A percentile compares a stretch with the other conserved stretches of the same genome.
Conservation (phyloP, 2,113 vertebrate genomes). For the Tenebrosternarchus preto region DNA sequence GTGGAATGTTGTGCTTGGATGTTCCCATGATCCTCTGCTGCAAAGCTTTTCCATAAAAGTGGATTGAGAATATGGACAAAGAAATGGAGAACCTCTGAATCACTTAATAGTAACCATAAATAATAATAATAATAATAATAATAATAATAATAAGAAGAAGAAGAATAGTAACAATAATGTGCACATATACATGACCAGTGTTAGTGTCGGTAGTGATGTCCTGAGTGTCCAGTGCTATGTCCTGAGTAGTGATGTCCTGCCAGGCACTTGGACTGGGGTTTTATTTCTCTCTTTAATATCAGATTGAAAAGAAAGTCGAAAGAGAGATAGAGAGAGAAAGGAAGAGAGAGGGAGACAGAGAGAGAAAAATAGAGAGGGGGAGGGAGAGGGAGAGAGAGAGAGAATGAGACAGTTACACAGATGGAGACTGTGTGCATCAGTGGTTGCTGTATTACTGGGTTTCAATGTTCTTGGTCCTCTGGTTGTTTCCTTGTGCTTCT, state of each 20-base stretch:
- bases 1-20: neutral
- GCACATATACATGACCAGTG: neutral
- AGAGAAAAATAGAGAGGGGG: neutral
- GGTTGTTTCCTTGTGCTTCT: neutral
- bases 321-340: no score
- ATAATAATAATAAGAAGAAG: no score
- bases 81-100: neutral
- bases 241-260: no score
- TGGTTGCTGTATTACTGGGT: neutral
- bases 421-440: neutral
- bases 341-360: no score
- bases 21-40: neutral
- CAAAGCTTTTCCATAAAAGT: conserved; percentile 4
- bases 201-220: neutral
- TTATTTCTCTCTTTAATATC: no score
- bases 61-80: conserved; percentile 3
- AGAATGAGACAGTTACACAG: neutral
- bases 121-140: no score
- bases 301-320: no score
- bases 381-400: neutral
- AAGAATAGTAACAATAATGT: no score
- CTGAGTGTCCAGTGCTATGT: conserved; percentile 7
- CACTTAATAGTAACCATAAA: neutral
- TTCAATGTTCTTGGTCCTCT: neutral
- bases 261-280: no score